Conservation (phyloP, 2,113 vertebrate species). For the Catharus bicknelli region DNA sequence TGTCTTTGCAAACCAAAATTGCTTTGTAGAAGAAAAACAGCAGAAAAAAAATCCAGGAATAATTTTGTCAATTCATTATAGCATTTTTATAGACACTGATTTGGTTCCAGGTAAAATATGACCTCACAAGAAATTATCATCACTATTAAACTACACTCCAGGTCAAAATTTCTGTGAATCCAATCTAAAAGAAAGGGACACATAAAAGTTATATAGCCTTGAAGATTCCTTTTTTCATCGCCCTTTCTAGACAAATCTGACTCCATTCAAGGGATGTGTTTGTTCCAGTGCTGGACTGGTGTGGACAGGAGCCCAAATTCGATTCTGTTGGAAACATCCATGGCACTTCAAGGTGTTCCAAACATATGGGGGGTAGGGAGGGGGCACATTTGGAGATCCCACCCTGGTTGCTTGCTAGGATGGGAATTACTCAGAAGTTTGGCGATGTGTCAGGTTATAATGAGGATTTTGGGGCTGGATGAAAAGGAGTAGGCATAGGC, state of each 20-base stretch:
- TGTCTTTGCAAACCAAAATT: neutral
- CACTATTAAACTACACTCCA: neutral
- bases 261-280: conserved; percentile 17
- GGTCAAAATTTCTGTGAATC: neutral
- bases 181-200: neutral
- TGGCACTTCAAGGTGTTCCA: neutral
- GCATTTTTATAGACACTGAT: neutral
- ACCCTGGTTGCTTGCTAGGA: neutral
- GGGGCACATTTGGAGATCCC: neutral
- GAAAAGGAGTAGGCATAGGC: neutral
- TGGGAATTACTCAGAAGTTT: neutral
- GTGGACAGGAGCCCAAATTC: neutral
- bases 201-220: neutral
- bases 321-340: conserved; percentile 24
- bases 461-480: neutral
- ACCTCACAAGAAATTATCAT: neutral
- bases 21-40: neutral
- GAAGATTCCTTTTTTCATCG: neutral
- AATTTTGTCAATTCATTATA: neutral
- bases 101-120: neutral
- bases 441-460: neutral
- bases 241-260: neutral
- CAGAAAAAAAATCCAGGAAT: neutral
- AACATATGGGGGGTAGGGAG: neutral
- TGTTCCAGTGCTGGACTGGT: conserved; percentile 43